Conservation (phyloP, 1,140 invertebrate genomes). For the Thrips palmi region DNA sequence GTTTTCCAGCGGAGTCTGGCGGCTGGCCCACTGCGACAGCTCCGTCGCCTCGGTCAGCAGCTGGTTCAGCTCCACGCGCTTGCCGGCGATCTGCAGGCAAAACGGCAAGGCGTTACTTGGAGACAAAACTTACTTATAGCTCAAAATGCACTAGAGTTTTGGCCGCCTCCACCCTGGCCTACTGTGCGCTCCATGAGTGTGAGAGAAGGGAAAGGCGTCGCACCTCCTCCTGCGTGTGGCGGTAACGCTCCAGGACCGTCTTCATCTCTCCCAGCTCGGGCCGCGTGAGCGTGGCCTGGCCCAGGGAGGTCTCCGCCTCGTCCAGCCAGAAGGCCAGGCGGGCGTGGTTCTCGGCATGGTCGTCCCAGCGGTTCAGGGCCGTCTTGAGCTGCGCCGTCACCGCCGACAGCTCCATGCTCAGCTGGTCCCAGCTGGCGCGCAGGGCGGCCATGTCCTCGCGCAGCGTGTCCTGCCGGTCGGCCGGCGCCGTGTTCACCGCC, state of each 20-base stretch:
- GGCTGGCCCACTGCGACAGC: constrained; percentile 46
- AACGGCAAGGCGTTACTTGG: too few species aligned
- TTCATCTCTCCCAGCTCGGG: constrained; percentile 82
- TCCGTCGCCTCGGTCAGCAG: constrained; percentile 49
- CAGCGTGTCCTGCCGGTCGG: constrained; percentile 58
- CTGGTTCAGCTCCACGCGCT: constrained; percentile 50
- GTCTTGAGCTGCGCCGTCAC: constrained; percentile 59
- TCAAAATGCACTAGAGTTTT: too few species aligned
- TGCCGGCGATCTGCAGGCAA: constrained; percentile 54
- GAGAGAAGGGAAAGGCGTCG: too few species aligned
- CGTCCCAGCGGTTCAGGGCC: constrained; percentile 57
- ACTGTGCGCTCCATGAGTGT: too few species aligned
- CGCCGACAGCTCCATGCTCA: constrained; percentile 62
- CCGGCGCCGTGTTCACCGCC: constrained; percentile 58
- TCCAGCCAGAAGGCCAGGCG: constrained; percentile 51
- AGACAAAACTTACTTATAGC: too few species aligned
- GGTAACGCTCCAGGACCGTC: constrained; percentile 69
- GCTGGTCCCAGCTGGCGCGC: constrained; percentile 61
- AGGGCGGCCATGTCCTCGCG: constrained; percentile 53
- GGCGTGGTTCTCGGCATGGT: constrained; percentile 49
- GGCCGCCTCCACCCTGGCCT: too few species aligned
- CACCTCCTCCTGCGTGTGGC: too few species aligned
- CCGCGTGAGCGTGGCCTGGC: constrained; percentile 42
- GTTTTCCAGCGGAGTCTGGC: constrained; percentile 37
- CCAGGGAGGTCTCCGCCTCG: constrained; percentile 32